phyloP scores from a whole-genome alignment of 2,113 vertebrate species.

The Bungarus multicinctus region DNA sequence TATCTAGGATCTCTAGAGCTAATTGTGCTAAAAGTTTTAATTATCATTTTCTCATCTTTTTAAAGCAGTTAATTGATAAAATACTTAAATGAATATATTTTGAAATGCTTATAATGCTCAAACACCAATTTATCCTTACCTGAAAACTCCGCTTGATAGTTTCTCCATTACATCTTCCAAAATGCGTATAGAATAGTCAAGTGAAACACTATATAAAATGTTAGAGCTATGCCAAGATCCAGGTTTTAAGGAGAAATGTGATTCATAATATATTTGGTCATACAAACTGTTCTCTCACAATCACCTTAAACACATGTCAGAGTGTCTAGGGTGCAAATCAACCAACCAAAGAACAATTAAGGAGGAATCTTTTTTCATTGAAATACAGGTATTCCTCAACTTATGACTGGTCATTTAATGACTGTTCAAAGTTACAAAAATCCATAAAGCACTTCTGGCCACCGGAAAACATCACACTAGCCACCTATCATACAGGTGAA shows the following conservation, averaged over 20 bases:
- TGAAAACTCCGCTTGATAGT: constrained; percentile 82
- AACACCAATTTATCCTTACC: constrained; percentile 67
- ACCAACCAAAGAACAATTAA: not conserved
- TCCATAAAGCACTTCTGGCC: not conserved
- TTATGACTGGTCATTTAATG: not conserved
- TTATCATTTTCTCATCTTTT: not conserved
- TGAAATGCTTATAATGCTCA: not conserved
- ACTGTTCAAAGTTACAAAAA: not conserved
- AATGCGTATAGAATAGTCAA: constrained; percentile 83
- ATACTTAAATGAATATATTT: not conserved
- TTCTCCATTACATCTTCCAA: constrained; percentile 93
- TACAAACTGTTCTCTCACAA: not conserved
- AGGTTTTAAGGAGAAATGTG: not conserved
- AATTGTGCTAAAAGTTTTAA: not conserved
- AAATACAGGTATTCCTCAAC: not conserved
- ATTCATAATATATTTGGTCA: not conserved
- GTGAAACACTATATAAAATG: constrained; percentile 41
- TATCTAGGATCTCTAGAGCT: not conserved
- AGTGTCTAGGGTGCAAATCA: not conserved
- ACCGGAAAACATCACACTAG: not conserved
- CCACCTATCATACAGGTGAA: no score
- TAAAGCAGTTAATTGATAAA: not conserved
- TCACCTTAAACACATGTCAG: not conserved
- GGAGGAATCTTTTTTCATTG: not conserved
- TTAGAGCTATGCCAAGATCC: not conserved